These are phyloP conservation scores for Ommatoiulus sabulosus DNA, from an alignment of 2,888 invertebrate genomes.

Conservation along the genomic window DNA sequence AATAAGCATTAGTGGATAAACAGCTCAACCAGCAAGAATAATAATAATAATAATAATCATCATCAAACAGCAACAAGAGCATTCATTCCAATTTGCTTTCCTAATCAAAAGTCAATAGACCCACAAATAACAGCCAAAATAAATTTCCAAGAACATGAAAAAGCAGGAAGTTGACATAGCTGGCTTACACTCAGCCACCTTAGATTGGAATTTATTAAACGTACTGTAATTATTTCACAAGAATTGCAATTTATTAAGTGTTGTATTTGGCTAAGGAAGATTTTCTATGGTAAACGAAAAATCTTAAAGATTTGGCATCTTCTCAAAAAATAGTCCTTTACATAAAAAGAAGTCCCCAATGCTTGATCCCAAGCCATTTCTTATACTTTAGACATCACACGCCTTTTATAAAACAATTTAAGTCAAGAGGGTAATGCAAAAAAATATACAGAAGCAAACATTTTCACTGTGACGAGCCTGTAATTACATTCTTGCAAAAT, in stretches of 20 bases:
- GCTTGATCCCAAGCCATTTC: no score
- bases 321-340: no score
- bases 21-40: slow-evolving; percentile 43
- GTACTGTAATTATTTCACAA: background rate
- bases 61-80: slow-evolving; percentile 43
- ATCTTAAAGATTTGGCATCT: no score
- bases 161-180: slow-evolving; percentile 22
- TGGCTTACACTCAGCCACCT: slow-evolving; percentile 40
- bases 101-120: slow-evolving; percentile 36
- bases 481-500: no score
- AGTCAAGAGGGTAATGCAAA: no score
- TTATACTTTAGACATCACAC: no score
- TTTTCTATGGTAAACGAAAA: background rate
- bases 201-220: background rate
- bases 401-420: no score
- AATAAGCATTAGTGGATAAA: slow-evolving; percentile 43
- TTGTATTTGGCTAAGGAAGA: background rate
- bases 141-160: slow-evolving; percentile 36
- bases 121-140: slow-evolving; percentile 40
- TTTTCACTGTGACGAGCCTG: no score
- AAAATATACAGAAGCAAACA: no score
- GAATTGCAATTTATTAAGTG: slow-evolving; percentile 1
- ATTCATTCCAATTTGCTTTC: slow-evolving; percentile 43
- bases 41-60: slow-evolving; percentile 12
- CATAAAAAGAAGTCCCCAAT: no score